phyloP scores from a whole-genome alignment of 1,140 invertebrate species.

The Fopius arisanus region DNA sequence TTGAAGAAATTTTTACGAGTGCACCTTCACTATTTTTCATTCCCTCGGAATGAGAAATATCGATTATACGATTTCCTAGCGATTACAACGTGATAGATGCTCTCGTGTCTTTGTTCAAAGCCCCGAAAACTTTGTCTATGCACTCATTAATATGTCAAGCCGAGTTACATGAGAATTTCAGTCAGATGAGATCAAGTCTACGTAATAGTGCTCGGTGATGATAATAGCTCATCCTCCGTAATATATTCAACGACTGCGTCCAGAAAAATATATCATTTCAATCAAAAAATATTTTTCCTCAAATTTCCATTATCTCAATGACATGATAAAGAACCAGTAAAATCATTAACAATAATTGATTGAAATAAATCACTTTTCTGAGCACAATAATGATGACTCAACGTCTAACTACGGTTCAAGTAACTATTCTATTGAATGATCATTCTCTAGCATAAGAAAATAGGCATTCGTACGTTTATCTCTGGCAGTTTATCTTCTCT shows the following conservation, averaged over 20 bases:
- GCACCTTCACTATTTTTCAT: too few relatives aligned
- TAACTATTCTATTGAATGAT: background rate
- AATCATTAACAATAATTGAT: too few relatives aligned
- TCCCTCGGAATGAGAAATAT: background rate
- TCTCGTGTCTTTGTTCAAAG: background rate
- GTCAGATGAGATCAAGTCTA: background rate
- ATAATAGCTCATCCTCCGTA: background rate
- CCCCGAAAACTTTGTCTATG: background rate
- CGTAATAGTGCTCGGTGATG: background rate
- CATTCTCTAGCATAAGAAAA: conserved; percentile 18
- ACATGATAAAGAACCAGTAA: too few relatives aligned
- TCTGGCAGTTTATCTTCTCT: background rate
- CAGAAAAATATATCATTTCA: too few relatives aligned
- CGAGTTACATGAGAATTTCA: background rate
- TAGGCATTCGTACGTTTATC: background rate
- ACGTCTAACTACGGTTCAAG: background rate
- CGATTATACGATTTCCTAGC: background rate
- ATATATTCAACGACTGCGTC: background rate
- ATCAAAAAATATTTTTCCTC: too few relatives aligned
- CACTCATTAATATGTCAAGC: background rate
- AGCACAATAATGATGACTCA: background rate
- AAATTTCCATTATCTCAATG: too few relatives aligned
- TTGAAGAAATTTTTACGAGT: too few relatives aligned
- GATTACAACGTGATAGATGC: background rate
- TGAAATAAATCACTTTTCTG: too few relatives aligned